phyloP scores from a whole-genome alignment of 2,797 vertebrate genomes.

The Melopsittacus undulatus region DNA sequence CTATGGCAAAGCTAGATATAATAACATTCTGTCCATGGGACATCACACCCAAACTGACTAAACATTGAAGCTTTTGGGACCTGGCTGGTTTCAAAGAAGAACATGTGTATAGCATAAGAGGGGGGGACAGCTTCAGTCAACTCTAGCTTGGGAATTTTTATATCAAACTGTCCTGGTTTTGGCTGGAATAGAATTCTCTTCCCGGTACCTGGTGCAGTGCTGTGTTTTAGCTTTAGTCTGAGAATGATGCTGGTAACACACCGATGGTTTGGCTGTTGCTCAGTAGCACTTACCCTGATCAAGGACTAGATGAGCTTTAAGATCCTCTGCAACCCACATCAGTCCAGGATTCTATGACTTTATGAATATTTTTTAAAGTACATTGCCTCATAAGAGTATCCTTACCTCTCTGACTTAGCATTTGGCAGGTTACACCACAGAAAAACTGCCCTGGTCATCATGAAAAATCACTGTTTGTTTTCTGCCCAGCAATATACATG shows the following conservation, averaged over 20 bases:
- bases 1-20: neutral
- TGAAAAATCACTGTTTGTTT: neutral
- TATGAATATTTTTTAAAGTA: neutral
- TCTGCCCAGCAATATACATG: neutral
- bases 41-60: neutral
- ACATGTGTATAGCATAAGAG: fast-evolving
- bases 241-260: neutral
- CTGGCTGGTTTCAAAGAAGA: neutral
- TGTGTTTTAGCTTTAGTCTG: neutral
- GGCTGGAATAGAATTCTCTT: neutral
- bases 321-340: neutral
- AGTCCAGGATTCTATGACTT: neutral
- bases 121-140: neutral
- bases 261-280: neutral
- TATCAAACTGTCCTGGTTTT: neutral
- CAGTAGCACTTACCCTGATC: neutral
- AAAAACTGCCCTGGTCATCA: neutral
- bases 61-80: neutral
- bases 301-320: neutral
- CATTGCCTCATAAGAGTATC: neutral
- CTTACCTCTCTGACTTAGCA: neutral
- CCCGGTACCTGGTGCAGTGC: neutral
- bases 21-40: neutral
- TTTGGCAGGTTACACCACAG: neutral
- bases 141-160: neutral